These are phyloP conservation scores for Ictidomys tridecemlineatus DNA, from an alignment of 2,113 vertebrate genomes.

Conservation along the genomic window DNA sequence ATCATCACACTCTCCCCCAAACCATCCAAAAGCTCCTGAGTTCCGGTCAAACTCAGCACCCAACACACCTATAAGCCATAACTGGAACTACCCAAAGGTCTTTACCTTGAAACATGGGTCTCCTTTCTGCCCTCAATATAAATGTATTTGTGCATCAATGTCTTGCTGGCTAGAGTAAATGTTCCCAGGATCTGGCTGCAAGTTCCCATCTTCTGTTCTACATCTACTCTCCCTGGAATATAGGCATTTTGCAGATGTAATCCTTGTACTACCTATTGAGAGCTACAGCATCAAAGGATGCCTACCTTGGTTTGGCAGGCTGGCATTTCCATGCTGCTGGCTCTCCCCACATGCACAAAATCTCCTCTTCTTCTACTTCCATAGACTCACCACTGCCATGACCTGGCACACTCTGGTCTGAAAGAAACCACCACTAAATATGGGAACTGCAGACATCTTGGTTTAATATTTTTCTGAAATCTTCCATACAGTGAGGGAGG, in stretches of 20 bases:
- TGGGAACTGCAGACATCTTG: neutral
- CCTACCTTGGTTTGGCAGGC: neutral
- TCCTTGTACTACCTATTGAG: neutral
- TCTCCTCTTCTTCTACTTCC: neutral
- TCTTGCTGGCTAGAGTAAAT: neutral
- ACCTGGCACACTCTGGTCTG: neutral
- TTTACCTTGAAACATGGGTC: neutral
- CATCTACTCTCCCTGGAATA: slow-evolving; percentile 37
- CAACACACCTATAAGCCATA: neutral
- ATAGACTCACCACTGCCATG: neutral
- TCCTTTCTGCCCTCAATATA: neutral
- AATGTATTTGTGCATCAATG: neutral
- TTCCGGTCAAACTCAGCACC: neutral
- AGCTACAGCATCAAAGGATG: neutral
- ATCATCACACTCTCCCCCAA: neutral
- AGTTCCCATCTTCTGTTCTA: neutral
- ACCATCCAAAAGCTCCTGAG: neutral
- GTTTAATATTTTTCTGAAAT: neutral
- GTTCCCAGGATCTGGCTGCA: neutral
- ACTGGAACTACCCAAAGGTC: neutral
- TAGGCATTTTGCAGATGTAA: slow-evolving; percentile 24
- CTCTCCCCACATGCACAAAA: neutral
- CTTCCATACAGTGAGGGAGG: neutral
- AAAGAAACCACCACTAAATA: neutral
- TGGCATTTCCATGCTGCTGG: neutral